Conservation (phyloP, 2,113 vertebrate genomes). For the Pongo pygmaeus region DNA sequence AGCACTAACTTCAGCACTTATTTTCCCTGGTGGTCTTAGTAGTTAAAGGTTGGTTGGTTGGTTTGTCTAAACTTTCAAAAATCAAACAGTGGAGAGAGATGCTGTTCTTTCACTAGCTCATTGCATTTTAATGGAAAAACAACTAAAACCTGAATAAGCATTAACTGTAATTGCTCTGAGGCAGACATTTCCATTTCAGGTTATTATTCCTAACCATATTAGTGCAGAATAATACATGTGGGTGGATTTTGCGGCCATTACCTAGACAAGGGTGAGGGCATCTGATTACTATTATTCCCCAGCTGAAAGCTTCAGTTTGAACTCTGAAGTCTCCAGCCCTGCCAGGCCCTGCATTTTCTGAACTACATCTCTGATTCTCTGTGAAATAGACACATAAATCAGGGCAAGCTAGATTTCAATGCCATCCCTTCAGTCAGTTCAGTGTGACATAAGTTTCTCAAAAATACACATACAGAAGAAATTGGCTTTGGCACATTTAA, state of each 20-base stretch:
- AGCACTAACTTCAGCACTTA: neutral
- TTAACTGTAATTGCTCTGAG: conserved; percentile 36
- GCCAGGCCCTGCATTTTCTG: conserved; percentile 4
- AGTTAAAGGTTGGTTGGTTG: conserved; percentile 8
- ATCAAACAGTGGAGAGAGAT: neutral
- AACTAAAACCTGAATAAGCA: conserved; percentile 34
- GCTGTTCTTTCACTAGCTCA: conserved; percentile 44
- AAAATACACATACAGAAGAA: conserved; percentile 45
- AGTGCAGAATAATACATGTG: conserved; percentile 8
- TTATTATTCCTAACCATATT: conserved; percentile 58
- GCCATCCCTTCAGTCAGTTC: neutral
- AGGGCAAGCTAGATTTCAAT: conserved; percentile 14
- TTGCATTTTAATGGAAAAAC: conserved; percentile 61
- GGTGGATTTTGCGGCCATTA: conserved; percentile 23
- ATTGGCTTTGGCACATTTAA: conserved; percentile 39
- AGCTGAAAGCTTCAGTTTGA: neutral
- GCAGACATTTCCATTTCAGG: conserved; percentile 67
- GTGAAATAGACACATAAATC: conserved; percentile 15
- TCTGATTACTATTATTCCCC: conserved; percentile 47
- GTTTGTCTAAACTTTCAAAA: conserved; percentile 23
- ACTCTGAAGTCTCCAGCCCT: conserved; percentile 20
- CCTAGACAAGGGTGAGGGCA: neutral
- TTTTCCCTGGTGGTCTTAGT: neutral
- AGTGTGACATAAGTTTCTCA: conserved; percentile 21
- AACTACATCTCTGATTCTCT: neutral